Base-by-base conservation (phyloP, 2,888 invertebrate genomes). In the Oconnorella tubifera region DNA sequence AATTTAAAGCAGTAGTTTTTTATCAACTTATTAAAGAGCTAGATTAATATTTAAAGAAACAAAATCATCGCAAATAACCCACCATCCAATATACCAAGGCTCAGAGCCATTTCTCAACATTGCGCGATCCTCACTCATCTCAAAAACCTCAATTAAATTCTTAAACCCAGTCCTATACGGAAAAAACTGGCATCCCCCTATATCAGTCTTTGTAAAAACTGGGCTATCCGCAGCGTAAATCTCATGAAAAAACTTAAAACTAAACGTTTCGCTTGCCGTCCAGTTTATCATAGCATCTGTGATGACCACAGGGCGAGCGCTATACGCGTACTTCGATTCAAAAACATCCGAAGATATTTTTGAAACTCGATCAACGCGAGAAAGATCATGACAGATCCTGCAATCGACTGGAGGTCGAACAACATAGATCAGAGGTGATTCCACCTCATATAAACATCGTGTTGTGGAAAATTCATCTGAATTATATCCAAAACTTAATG, bases 101-200 rank as follows among this genome's bases (percentile, higher is more conserved):
- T 84, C 83, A 0, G 85, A 82, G 1, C 85, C 85, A 10, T 86
- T 85, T 33, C 85, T 83, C 69, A 89, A 81, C 61, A 86, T 84
- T 0, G 91, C 89, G 65, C 93, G 84, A 3, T 86, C 85, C 6
- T 83, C 82, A 33, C 87, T 87, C 92, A 95, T 94, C 62, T 86
- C 85, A 70, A 97, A 88, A 0, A 92, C 93, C 68, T 96, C 90
- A 58, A 85, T 84, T 0, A 97, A 84, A 56, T 87, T 88, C 33
- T 83, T 84, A 75, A 96, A 90, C 40, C 91, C 90, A 0, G 94
- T 94, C 82, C 90, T 77, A 82, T 97, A 97, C 0, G 95, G 91
- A 78, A 97, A 92, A 83, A 94, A 97, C 81, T 95, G 95, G 74
- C 96, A 97, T 19, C 51, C 51, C 28, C n/a, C 63, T 28, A 59